phyloP scores from a whole-genome alignment of 1,140 invertebrate genomes.

The Lepidurus arcticus region DNA sequence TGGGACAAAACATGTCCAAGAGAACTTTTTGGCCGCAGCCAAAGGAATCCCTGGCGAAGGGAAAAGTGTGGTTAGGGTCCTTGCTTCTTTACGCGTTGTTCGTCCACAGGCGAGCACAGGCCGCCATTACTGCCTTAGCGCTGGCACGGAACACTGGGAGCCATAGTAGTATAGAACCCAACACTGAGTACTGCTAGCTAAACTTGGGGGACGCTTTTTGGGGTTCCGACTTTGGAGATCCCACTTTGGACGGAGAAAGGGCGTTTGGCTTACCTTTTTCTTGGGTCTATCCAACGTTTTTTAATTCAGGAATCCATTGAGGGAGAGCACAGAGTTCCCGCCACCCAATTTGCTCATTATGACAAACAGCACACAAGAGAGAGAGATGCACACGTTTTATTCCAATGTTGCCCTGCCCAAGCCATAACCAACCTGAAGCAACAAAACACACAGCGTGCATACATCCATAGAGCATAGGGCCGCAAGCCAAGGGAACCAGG shows the following conservation, averaged over 20 bases:
- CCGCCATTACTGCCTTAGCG: slow-evolving; percentile 20
- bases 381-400: slow-evolving; percentile 13
- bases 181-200: no score
- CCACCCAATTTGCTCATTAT: neutral
- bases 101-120: neutral
- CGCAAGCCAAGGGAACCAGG: slow-evolving; percentile 1
- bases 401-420: slow-evolving; percentile 20
- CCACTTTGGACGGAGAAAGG: no score
- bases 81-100: neutral
- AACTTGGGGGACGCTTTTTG: neutral
- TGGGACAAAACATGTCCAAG: slow-evolving; percentile 11
- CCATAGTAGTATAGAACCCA: neutral
- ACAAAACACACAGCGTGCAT: slow-evolving; percentile 21
- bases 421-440: slow-evolving; percentile 21
- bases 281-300: neutral
- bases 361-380: neutral
- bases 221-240: neutral
- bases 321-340: neutral
- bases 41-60: neutral
- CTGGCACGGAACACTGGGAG: slow-evolving; percentile 4
- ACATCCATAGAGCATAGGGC: slow-evolving; percentile 21
- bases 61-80: neutral
- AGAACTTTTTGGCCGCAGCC: neutral
- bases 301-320: neutral
- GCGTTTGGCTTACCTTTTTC: neutral